Evolutionary conservation across 2,113 vertebrate genomes (phyloP).

Genomic region (Upupa epops): DNA sequence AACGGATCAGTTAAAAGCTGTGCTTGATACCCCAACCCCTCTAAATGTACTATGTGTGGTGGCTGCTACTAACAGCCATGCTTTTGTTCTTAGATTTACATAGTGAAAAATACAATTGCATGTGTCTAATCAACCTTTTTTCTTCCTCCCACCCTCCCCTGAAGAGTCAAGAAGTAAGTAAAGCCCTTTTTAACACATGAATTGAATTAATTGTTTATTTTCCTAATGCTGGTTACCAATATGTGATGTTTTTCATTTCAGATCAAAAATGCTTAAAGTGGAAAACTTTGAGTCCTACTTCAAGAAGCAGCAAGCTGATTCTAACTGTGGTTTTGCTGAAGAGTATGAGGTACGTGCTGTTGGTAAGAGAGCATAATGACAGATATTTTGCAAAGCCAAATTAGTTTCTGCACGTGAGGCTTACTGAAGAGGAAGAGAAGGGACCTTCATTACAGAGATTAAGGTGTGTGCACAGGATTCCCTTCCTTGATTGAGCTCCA

Average conservation of each 20-base stretch:
- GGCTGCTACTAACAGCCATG: constrained; percentile 41
- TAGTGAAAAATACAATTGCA: constrained; percentile 44
- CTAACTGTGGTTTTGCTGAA: constrained; percentile 94
- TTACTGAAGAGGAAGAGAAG: not conserved
- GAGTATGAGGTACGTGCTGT: constrained; percentile 87
- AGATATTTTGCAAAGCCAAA: not conserved
- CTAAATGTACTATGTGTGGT: not conserved
- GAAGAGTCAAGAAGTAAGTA: constrained; percentile 82
- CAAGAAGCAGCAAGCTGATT: constrained; percentile 90
- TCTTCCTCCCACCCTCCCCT: constrained; percentile 9
- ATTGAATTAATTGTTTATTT: not conserved
- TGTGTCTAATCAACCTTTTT: constrained; percentile 48
- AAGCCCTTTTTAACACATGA: constrained; percentile 23
- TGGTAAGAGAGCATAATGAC: not conserved
- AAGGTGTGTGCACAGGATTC: not conserved
- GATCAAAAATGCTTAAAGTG: constrained; percentile 81
- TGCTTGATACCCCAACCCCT: not conserved
- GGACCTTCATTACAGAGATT: not conserved
- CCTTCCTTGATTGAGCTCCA: not conserved
- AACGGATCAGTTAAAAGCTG: not conserved
- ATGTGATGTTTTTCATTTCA: constrained; percentile 21
- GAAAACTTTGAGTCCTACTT: constrained; percentile 89
- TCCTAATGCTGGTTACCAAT: not conserved
- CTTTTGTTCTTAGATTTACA: constrained; percentile 38
- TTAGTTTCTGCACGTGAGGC: not conserved